Percentiles rank a stretch among this genome's conserved stretches.
phyloP scores from a whole-genome alignment of 2,888 invertebrate genomes.

The Beris morrisii region DNA sequence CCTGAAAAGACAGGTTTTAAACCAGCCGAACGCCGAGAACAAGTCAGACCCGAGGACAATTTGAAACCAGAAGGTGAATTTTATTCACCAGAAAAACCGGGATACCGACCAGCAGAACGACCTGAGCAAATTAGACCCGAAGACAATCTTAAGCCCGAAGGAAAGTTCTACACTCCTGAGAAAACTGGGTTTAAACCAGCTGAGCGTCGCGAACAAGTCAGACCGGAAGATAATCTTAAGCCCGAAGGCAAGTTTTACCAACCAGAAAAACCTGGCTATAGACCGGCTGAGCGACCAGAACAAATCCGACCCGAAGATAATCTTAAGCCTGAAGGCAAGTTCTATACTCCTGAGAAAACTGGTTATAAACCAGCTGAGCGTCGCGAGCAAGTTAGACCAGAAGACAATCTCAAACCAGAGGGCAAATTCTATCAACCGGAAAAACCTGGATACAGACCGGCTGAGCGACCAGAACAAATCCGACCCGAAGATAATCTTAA shows the following conservation, averaged over 20 bases:
- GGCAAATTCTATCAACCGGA: slow-evolving; percentile 57
- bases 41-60: slow-evolving; percentile 59
- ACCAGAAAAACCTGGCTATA: slow-evolving; percentile 52
- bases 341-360: slow-evolving; percentile 56
- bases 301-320: slow-evolving; percentile 58
- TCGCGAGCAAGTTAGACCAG: slow-evolving; percentile 52
- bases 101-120: slow-evolving; percentile 57
- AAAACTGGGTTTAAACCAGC: slow-evolving; percentile 54
- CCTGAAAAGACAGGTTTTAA: slow-evolving; percentile 54
- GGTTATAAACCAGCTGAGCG: slow-evolving; percentile 56
- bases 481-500: slow-evolving; percentile 59
- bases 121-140: slow-evolving; percentile 52
- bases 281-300: slow-evolving; percentile 52
- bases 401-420: slow-evolving; percentile 57
- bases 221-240: slow-evolving; percentile 58
- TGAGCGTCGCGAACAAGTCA: slow-evolving; percentile 54
- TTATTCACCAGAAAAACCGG: slow-evolving; percentile 55
- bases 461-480: slow-evolving; percentile 56
- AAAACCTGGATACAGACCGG: slow-evolving; percentile 54
- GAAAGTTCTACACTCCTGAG: slow-evolving; percentile 58
- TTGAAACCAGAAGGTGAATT: slow-evolving; percentile 63
- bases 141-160: slow-evolving; percentile 58
- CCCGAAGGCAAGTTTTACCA: slow-evolving; percentile 62
- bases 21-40: slow-evolving; percentile 52
- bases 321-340: slow-evolving; percentile 61